These are phyloP conservation scores for Adrianichthys oophorus DNA, from an alignment of 2,797 vertebrate genomes.

Conservation along the genomic window DNA sequence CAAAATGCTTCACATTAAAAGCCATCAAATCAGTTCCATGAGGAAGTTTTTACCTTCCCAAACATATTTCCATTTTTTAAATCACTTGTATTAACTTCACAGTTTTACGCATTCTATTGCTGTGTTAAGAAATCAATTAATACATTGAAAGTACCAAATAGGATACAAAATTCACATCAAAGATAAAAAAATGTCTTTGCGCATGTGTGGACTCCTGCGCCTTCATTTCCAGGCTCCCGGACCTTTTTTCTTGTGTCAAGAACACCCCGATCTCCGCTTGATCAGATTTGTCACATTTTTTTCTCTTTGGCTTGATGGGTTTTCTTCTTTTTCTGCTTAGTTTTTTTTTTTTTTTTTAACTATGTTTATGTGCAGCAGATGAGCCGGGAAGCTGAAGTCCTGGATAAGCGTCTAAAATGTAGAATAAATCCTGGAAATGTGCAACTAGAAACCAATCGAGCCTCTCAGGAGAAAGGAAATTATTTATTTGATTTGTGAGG, in stretches of 20 bases:
- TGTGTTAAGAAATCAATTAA: too few species aligned
- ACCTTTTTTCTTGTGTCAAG: conserved; percentile 28
- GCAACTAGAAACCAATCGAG: conserved; percentile 32
- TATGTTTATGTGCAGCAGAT: conserved; percentile 20
- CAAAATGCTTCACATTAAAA: conserved; percentile 14
- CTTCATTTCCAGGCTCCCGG: conserved; percentile 13
- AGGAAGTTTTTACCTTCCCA: not conserved
- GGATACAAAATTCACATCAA: not conserved
- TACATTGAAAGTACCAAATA: too few species aligned
- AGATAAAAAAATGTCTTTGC: conserved; percentile 9
- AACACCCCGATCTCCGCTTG: conserved; percentile 29
- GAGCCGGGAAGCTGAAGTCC: conserved; percentile 17
- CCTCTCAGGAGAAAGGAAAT: conserved; percentile 46
- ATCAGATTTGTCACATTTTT: conserved; percentile 47
- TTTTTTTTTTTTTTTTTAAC: conserved; percentile 1
- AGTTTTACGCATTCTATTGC: too few species aligned
- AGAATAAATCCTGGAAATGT: conserved; percentile 39
- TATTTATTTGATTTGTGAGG: conserved; percentile 44
- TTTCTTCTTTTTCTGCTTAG: conserved; percentile 9
- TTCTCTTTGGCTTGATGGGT: conserved; percentile 23
- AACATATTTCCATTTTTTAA: not conserved
- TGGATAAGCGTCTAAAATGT: conserved; percentile 21
- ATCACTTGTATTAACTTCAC: not conserved
- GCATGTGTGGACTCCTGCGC: conserved; percentile 7
- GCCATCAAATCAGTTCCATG: not conserved